A percentile compares a stretch with the other conserved stretches of the same genome.
Evolutionary conservation across 2,113 vertebrate species (phyloP).

Genomic region (Oncorhynchus kisutch): DNA sequence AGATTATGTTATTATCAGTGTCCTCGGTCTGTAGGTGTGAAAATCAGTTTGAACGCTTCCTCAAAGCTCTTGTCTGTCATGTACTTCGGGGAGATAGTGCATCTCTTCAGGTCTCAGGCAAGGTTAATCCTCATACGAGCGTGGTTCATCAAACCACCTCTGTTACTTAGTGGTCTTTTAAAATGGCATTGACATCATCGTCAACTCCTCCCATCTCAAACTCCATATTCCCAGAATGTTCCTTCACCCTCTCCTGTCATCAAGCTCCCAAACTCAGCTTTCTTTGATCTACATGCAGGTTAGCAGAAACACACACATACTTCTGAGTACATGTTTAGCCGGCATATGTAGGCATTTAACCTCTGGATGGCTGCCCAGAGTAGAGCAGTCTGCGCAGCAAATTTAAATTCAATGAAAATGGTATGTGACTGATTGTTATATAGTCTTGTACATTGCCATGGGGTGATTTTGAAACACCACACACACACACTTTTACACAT

Average conservation of each 20-base stretch:
- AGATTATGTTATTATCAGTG: too few species aligned
- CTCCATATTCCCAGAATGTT: too few species aligned
- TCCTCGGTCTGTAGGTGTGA: not conserved
- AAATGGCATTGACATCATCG: too few species aligned
- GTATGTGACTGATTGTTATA: constrained; percentile 15
- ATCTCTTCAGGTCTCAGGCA: not conserved
- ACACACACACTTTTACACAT: constrained; percentile 5
- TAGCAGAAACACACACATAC: constrained; percentile 13
- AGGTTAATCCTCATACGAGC: not conserved
- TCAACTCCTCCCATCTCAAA: too few species aligned
- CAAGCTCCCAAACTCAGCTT: not conserved
- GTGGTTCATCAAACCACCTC: too few species aligned
- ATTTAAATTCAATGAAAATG: not conserved
- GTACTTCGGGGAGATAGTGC: too few species aligned
- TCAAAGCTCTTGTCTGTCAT: too few species aligned
- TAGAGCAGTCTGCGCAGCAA: not conserved
- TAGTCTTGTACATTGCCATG: constrained; percentile 1
- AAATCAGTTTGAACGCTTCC: not conserved
- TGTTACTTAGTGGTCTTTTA: too few species aligned
- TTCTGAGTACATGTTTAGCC: constrained; percentile 21
- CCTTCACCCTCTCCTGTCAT: too few species aligned
- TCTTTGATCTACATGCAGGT: constrained; percentile 18
- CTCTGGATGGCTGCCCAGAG: constrained; percentile 23
- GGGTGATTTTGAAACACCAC: not conserved
- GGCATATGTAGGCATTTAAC: constrained; percentile 46